These are phyloP conservation scores for Anoplopoma fimbria DNA, from an alignment of 2,113 vertebrate species.

Conservation along the genomic window DNA sequence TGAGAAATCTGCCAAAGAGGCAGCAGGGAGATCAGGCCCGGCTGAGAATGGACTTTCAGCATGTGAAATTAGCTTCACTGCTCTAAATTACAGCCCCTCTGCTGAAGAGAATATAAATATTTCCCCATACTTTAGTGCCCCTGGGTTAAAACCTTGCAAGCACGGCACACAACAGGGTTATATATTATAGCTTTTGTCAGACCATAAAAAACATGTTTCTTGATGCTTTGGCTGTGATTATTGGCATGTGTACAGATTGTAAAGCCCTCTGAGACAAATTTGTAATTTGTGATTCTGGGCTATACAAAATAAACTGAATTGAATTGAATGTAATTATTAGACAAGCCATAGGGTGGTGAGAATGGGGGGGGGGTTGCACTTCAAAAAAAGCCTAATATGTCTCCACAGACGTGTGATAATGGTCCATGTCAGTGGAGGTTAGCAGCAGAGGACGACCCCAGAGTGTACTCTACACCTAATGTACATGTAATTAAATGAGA, in stretches of 20 bases:
- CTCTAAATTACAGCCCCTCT: slow-evolving; percentile 66
- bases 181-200: slow-evolving; percentile 69
- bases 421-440: slow-evolving; percentile 45
- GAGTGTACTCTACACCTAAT: slow-evolving; percentile 31
- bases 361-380: slow-evolving; percentile 18
- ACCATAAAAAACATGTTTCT: slow-evolving; percentile 66
- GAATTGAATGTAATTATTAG: slow-evolving; percentile 68
- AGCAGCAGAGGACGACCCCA: slow-evolving; percentile 26
- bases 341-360: slow-evolving; percentile 17
- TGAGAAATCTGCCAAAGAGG: slow-evolving; percentile 29
- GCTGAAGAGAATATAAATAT: slow-evolving; percentile 70
- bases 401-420: slow-evolving; percentile 60
- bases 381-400: slow-evolving; percentile 16
- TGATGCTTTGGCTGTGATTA: slow-evolving; percentile 62
- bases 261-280: too few relatives aligned
- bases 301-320: too few relatives aligned
- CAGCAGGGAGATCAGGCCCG: slow-evolving; percentile 29
- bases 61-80: slow-evolving; percentile 66
- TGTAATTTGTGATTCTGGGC: too few relatives aligned
- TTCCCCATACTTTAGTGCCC: slow-evolving; percentile 50
- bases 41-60: slow-evolving; percentile 56
- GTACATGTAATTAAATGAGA: slow-evolving; percentile 55
- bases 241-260: too few relatives aligned
- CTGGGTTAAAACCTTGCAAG: slow-evolving; percentile 57
- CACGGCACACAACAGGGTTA: slow-evolving; percentile 58